phyloP scores from a whole-genome alignment of 2,888 invertebrate species.

The Diplazon laetatorius region DNA sequence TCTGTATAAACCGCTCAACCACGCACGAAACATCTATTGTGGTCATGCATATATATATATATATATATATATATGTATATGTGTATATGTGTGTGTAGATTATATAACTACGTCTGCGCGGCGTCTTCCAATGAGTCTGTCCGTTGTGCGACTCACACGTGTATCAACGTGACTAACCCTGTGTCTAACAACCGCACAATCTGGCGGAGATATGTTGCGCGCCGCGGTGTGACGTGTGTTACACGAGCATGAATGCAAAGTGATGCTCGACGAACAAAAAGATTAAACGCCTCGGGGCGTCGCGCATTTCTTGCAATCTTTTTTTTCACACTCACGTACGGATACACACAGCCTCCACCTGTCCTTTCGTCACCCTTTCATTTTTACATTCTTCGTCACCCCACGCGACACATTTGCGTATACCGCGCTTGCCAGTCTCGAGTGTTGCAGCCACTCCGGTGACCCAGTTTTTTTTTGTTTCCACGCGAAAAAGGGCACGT shows the following conservation, averaged over 20 bases:
- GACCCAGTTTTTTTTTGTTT: conserved; percentile 46
- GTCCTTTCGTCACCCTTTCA: conserved; percentile 29
- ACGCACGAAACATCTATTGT: conserved; percentile 41
- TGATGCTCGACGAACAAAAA: conserved; percentile 52
- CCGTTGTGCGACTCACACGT: background rate
- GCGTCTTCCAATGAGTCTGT: conserved; percentile 9
- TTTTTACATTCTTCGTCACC: conserved; percentile 17
- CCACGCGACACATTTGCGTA: conserved; percentile 17
- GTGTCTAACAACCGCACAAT: conserved; percentile 6
- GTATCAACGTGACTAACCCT: background rate
- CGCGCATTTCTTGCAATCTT: conserved; percentile 31
- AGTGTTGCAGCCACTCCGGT: conserved; percentile 45
- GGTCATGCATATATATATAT: conserved; percentile 44
- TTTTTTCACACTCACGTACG: conserved; percentile 45
- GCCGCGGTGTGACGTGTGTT: conserved; percentile 33
- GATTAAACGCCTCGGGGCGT: conserved; percentile 34
- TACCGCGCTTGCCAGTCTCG: conserved; percentile 47
- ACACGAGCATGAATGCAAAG: conserved; percentile 48
- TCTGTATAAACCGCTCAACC: conserved; percentile 32
- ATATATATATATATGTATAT: too few species aligned
- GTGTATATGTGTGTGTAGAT: too few species aligned
- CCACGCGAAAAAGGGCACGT: background rate
- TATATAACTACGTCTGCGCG: too few species aligned
- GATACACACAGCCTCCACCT: conserved; percentile 31
- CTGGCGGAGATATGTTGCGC: background rate